Percentiles rank a stretch among this genome's conserved stretches.
Conservation (phyloP, 2,797 vertebrate species). For the Thaleichthys pacificus region DNA sequence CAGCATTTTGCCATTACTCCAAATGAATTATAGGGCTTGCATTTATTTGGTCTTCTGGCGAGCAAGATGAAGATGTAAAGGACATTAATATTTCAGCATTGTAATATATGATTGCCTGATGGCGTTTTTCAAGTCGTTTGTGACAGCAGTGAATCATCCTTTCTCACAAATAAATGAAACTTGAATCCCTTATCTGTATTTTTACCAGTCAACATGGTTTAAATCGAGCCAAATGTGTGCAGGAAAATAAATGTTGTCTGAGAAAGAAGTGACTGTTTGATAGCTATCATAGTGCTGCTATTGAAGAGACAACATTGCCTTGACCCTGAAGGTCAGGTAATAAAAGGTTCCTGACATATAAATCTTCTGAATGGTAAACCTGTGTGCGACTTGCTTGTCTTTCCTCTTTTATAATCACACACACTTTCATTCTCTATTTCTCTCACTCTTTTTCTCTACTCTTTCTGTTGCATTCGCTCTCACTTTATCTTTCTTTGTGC, state of each 20-base stretch:
- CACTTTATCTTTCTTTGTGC: no score
- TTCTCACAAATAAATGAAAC: constrained; percentile 9
- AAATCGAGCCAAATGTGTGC: neutral
- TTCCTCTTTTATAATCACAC: neutral
- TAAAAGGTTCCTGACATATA: neutral
- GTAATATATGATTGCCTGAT: constrained; percentile 47
- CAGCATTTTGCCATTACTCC: neutral
- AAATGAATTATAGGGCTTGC: constrained; percentile 3
- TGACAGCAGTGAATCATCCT: constrained; percentile 10
- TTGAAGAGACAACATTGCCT: neutral
- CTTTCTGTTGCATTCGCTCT: neutral
- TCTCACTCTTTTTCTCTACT: neutral
- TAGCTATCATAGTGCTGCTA: neutral
- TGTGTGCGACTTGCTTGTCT: neutral
- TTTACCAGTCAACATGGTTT: neutral
- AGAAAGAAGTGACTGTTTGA: neutral
- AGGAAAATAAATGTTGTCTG: neutral
- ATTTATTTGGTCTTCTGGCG: constrained; percentile 31
- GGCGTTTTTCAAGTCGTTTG: constrained; percentile 27
- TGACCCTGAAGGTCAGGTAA: neutral
- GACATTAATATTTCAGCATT: constrained; percentile 55
- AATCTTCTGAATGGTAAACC: neutral
- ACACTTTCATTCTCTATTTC: neutral
- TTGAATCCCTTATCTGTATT: neutral
- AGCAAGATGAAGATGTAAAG: constrained; percentile 40